These are phyloP conservation scores for Phenganax marumi DNA, from an alignment of 92 coral and sea anemone genomes.

Conservation along the genomic window DNA sequence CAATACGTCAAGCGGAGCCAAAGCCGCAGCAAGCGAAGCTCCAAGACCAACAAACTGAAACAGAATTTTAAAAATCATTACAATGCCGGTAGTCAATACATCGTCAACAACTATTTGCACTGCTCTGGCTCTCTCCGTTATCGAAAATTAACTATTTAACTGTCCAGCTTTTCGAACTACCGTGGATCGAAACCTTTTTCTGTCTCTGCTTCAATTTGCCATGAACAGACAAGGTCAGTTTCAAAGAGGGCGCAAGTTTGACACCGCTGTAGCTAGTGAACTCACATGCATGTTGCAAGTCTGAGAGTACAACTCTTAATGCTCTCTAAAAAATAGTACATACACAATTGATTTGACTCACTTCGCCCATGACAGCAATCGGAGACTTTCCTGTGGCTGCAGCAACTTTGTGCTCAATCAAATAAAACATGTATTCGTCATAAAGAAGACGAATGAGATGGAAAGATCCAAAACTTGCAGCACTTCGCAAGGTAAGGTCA, in stretches of 20 bases:
- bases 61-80: background rate
- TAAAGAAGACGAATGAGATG: constrained; percentile 91
- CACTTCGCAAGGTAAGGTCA: constrained; percentile 94
- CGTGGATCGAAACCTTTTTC: no score
- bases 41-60: constrained; percentile 97
- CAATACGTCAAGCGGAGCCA: constrained; percentile 78
- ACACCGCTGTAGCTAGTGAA: background rate
- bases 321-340: background rate
- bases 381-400: constrained; percentile 96
- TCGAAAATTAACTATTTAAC: background rate
- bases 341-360: constrained; percentile 28
- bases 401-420: constrained; percentile 98
- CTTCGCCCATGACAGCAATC: constrained; percentile 99
- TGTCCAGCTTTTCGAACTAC: no score
- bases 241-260: no score
- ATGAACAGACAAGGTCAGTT: no score
- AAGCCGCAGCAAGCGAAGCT: constrained; percentile 81
- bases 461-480: constrained; percentile 99
- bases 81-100: background rate
- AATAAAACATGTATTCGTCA: constrained; percentile 97
- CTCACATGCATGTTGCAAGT: background rate
- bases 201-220: no score
- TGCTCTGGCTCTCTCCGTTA: background rate
- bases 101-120: background rate
- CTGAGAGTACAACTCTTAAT: no score